Evolutionary conservation across 2,888 invertebrate species (phyloP).

Genomic region (Lasioglossum morio): DNA sequence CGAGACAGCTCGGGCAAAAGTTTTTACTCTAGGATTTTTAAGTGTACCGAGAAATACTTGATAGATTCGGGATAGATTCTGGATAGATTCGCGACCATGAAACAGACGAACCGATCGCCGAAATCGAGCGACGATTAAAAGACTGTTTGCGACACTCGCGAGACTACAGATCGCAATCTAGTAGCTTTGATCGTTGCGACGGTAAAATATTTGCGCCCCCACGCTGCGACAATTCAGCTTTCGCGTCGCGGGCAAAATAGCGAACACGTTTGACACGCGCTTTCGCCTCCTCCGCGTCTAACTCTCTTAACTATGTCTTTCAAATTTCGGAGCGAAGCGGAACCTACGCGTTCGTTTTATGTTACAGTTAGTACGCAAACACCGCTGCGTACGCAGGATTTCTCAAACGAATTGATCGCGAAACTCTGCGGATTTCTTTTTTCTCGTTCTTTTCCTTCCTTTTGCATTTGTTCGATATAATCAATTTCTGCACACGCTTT

Average conservation of each 20-base stretch:
- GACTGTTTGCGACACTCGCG: neutral
- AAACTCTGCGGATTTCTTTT: conserved; percentile 1
- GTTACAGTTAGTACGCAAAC: conserved; percentile 14
- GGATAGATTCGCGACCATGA: conserved; percentile 33
- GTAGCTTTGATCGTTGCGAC: conserved; percentile 6
- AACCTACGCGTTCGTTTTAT: conserved; percentile 17
- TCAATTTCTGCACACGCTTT: conserved; percentile 1
- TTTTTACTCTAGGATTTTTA: conserved; percentile 28
- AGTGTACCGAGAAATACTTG: conserved; percentile 54
- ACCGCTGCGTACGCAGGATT: neutral
- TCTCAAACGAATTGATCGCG: conserved; percentile 21
- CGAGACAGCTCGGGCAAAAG: neutral
- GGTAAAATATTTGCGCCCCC: conserved; percentile 21
- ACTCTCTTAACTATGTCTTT: conserved; percentile 15
- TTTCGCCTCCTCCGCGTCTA: neutral
- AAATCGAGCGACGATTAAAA: conserved; percentile 16
- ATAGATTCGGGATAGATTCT: conserved; percentile 31
- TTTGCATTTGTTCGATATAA: neutral
- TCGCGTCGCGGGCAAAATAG: neutral
- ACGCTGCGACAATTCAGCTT: neutral
- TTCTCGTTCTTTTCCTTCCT: neutral
- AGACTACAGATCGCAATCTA: conserved; percentile 4
- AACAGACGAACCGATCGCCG: conserved; percentile 29
- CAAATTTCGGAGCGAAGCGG: conserved; percentile 22
- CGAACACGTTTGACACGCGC: neutral